A percentile compares a stretch with the other conserved stretches of the same genome.
Conservation (phyloP, 1,140 invertebrate genomes). For the Aphelenchoides besseyi region DNA sequence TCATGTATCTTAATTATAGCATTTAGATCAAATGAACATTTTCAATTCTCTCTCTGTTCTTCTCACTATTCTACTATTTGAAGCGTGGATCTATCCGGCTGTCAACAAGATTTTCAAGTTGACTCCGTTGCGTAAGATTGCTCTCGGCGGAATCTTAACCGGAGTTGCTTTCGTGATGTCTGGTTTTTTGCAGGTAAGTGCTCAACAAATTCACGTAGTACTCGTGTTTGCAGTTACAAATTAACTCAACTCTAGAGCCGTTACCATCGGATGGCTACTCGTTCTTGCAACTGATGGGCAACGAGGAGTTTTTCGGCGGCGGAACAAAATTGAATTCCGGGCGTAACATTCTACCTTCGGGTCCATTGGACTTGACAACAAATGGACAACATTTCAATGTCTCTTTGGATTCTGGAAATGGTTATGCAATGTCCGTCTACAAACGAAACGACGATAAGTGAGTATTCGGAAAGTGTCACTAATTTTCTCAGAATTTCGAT, state of each 20-base stretch:
- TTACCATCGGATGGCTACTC: constrained; percentile 29
- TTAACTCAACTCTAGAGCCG: constrained; percentile 45
- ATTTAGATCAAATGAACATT: constrained; percentile 77
- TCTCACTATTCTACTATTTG: constrained; percentile 59
- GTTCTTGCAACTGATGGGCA: constrained; percentile 25
- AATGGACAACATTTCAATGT: constrained; percentile 7
- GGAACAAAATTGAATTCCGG: not conserved
- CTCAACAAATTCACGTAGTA: not conserved
- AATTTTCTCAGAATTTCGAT: too few species aligned
- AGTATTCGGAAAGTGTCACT: constrained; percentile 1
- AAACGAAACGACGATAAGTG: not conserved
- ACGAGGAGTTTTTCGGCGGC: not conserved
- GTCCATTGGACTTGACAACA: not conserved
- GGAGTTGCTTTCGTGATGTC: constrained; percentile 50
- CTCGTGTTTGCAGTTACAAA: constrained; percentile 31
- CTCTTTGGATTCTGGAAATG: constrained; percentile 3
- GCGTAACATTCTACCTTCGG: not conserved
- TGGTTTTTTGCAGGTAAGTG: constrained; percentile 62
- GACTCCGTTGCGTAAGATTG: constrained; percentile 70
- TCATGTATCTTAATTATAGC: too few species aligned
- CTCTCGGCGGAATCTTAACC: constrained; percentile 42
- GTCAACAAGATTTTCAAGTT: constrained; percentile 65
- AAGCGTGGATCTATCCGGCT: constrained; percentile 60
- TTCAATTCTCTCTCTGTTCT: constrained; percentile 60
- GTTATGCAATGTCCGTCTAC: constrained; percentile 8